Percentiles rank a stretch among this genome's conserved stretches.
Evolutionary conservation across 2,888 invertebrate genomes (phyloP).

Genomic region (Xylophagus ater): DNA sequence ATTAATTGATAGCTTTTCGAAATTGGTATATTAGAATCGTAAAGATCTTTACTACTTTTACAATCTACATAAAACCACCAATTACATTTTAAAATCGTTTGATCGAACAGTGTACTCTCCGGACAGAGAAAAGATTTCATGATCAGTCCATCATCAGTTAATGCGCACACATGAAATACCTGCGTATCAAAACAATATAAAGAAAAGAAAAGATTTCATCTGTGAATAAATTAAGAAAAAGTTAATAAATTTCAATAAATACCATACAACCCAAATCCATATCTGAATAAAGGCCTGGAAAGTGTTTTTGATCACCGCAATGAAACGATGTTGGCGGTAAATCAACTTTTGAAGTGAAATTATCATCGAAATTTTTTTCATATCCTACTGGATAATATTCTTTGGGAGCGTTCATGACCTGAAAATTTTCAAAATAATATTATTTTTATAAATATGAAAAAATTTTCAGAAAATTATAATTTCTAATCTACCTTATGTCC

Average conservation of each 20-base stretch:
- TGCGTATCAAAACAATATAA: too few species aligned
- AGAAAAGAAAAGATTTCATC: too few species aligned
- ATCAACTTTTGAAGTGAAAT: slow-evolving; percentile 73
- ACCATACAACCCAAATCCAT: slow-evolving; percentile 86
- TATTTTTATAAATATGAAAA: neutral
- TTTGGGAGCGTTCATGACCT: slow-evolving; percentile 82
- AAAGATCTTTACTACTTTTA: slow-evolving; percentile 64
- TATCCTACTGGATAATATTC: slow-evolving; percentile 83
- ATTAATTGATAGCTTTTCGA: slow-evolving; percentile 86
- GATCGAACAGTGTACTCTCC: slow-evolving; percentile 82
- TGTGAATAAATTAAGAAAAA: slow-evolving; percentile 1
- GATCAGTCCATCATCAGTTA: slow-evolving; percentile 78
- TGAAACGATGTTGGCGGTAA: slow-evolving; percentile 73
- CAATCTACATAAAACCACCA: slow-evolving; percentile 94
- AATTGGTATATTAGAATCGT: slow-evolving; percentile 82
- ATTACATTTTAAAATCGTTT: slow-evolving; percentile 82
- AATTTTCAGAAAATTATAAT: neutral
- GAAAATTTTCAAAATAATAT: neutral
- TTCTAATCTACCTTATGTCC: slow-evolving; percentile 26
- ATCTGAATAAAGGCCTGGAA: slow-evolving; percentile 80
- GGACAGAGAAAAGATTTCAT: slow-evolving; percentile 88
- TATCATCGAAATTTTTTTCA: slow-evolving; percentile 81
- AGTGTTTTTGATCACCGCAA: slow-evolving; percentile 81
- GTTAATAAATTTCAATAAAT: slow-evolving; percentile 27
- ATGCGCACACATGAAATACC: slow-evolving; percentile 86